phyloP scores from a whole-genome alignment of 2,888 invertebrate species.

The Leptinotarsa tumamoca region DNA sequence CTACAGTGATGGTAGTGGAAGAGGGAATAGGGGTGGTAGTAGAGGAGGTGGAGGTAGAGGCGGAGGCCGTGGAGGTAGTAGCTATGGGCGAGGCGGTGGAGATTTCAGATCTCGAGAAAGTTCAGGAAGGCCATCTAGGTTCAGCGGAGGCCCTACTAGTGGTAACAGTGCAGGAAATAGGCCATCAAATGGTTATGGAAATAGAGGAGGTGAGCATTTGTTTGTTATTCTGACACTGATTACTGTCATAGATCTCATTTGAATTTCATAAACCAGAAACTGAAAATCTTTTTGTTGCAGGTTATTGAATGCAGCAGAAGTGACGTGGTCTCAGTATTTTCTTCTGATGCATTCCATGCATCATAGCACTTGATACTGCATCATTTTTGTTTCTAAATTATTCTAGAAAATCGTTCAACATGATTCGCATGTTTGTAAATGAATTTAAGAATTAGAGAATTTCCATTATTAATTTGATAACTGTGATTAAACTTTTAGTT shows the following conservation, averaged over 20 bases:
- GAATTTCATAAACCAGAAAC: background rate
- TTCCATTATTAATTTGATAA: conserved; percentile 25
- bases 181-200: conserved; percentile 46
- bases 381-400: conserved; percentile 24
- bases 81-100: conserved; percentile 51
- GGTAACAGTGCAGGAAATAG: conserved; percentile 43
- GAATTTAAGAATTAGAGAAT: conserved; percentile 19
- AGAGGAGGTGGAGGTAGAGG: conserved; percentile 34
- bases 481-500: conserved; percentile 38
- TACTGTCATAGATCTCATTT: background rate
- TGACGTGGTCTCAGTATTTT: conserved; percentile 44
- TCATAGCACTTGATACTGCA: conserved; percentile 36
- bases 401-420: background rate
- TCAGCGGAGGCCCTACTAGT: conserved; percentile 46
- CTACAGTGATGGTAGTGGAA: conserved; percentile 66
- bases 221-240: background rate
- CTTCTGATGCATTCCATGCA: conserved; percentile 55
- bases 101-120: conserved; percentile 46
- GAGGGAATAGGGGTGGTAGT: conserved; percentile 38
- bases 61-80: conserved; percentile 61
- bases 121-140: conserved; percentile 41
- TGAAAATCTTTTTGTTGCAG: conserved; percentile 57
- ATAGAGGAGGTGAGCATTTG: conserved; percentile 34
- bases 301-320: conserved; percentile 54
- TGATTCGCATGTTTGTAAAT: conserved; percentile 10